Conservation (phyloP, 2,797 vertebrate genomes). For the Menidia menidia region DNA sequence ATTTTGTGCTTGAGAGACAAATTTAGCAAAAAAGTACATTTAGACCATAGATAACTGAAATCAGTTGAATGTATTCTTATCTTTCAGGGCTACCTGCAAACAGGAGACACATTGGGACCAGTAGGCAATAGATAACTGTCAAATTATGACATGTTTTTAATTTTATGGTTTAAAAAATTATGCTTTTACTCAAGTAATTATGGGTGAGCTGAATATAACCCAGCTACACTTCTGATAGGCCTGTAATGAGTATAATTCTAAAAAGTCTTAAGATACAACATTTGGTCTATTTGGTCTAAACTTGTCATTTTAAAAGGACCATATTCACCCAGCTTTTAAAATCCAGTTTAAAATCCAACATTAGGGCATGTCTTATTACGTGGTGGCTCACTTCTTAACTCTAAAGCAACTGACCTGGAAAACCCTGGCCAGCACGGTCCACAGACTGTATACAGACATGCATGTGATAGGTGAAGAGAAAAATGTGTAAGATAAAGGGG, state of each 20-base stretch:
- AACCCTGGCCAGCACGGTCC: conserved; percentile 39
- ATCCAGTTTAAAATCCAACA: conserved; percentile 13
- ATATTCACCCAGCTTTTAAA: not conserved
- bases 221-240: conserved; percentile 16
- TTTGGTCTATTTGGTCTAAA: not conserved
- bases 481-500: conserved; percentile 38
- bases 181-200: conserved; percentile 56
- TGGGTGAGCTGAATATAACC: conserved; percentile 28
- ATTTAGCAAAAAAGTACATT: not conserved
- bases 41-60: not conserved
- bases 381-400: conserved; percentile 49
- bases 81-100: conserved; percentile 36
- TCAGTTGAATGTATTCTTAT: not conserved
- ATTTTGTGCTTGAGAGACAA: not conserved
- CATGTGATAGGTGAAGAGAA: conserved; percentile 48
- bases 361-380: conserved; percentile 31
- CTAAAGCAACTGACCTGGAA: conserved; percentile 70
- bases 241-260: not conserved
- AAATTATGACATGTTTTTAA: conserved; percentile 56
- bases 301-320: not conserved
- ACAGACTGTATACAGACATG: conserved; percentile 52
- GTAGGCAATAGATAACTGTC: conserved; percentile 36
- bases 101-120: conserved; percentile 26
- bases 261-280: too few relatives aligned
- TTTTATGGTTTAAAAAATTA: conserved; percentile 45